Conservation (phyloP, 2,113 vertebrate species). For the Tiliqua scincoides region DNA sequence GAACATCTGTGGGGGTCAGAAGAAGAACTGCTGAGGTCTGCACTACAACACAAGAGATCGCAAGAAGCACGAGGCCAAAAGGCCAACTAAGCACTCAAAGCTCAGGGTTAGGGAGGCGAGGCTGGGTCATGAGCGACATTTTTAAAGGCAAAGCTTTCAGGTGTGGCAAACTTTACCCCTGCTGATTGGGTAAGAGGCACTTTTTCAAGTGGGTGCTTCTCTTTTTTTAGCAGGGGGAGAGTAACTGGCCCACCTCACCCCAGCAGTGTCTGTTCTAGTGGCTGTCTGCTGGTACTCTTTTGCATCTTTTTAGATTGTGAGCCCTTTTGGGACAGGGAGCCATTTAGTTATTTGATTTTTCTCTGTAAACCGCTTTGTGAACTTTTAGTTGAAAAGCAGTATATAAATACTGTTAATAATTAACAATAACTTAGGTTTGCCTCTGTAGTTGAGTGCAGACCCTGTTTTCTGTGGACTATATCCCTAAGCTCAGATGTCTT, state of each 20-base stretch:
- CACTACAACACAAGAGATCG: neutral
- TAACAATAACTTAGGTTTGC: neutral
- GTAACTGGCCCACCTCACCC: no score
- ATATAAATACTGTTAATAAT: no score
- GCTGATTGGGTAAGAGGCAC: neutral
- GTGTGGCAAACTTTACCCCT: neutral
- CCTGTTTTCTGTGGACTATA: neutral
- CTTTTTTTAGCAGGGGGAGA: no score
- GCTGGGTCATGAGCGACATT: neutral
- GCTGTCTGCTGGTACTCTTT: neutral
- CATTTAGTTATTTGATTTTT: no score
- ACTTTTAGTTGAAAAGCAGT: no score
- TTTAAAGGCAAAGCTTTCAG: neutral
- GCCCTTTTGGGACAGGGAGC: no score
- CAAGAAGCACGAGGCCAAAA: no score
- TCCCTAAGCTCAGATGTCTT: no score
- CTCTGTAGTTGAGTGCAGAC: neutral
- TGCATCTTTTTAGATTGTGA: no score
- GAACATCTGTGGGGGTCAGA: conserved; percentile 85
- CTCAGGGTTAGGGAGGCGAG: neutral
- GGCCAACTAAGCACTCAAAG: neutral
- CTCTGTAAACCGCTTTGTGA: no score
- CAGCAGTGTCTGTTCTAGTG: no score
- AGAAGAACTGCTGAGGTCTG: conserved; percentile 35
- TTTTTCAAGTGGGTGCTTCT: no score